These are phyloP conservation scores for Xestia ashworthii DNA, from an alignment of 2,888 invertebrate genomes.

Conservation along the genomic window DNA sequence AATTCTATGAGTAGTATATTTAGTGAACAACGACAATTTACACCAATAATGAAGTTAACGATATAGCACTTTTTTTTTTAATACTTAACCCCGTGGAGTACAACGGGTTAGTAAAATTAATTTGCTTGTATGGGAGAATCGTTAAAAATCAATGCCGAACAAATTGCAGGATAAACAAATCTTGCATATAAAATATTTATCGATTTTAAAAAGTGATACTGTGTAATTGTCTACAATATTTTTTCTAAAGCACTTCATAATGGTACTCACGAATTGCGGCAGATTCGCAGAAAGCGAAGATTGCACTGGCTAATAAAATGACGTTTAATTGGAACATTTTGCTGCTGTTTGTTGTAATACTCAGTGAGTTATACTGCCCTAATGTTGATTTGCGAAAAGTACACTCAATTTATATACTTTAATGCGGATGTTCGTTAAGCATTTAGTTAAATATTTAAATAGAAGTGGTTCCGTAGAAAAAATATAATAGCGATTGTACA, in stretches of 20 bases:
- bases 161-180: neutral
- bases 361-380: neutral
- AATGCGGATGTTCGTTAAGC: neutral
- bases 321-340: conserved; percentile 42
- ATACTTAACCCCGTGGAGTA: neutral
- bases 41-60: neutral
- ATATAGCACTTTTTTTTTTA: neutral
- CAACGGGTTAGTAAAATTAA: neutral
- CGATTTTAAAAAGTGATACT: neutral
- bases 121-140: neutral
- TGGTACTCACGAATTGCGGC: conserved; percentile 42
- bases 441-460: neutral
- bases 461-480: conserved; percentile 27
- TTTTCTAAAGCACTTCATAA: neutral
- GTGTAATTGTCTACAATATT: too few species aligned
- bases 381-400: conserved; percentile 23
- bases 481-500: neutral
- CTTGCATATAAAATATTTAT: neutral
- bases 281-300: conserved; percentile 41
- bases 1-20: neutral
- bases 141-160: neutral
- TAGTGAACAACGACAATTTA: neutral
- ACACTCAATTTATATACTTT: conserved; percentile 41
- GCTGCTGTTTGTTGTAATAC: neutral
- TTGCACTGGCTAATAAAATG: conserved; percentile 41